Base-by-base conservation (phyloP, 1,140 invertebrate species). In the Caenorhabditis brenneri region DNA sequence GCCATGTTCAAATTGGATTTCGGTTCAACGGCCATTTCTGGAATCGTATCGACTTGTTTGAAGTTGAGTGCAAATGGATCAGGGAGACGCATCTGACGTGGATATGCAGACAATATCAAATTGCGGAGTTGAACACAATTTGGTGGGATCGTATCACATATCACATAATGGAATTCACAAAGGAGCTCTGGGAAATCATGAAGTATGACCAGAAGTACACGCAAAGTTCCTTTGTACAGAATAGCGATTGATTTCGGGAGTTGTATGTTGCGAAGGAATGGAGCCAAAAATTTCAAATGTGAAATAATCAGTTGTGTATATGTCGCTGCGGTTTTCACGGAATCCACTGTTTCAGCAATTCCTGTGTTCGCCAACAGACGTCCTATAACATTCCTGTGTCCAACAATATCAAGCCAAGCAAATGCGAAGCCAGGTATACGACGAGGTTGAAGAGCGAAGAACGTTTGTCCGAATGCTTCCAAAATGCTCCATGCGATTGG, bases 121-220 rank as follows among this genome's bases (percentile, higher is more conserved):
- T 99, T 99, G 49, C 97, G 93, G 96, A 99, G 97, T 91, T 98
- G 97, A 88, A 99, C 97, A 91, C 97, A 99, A 91, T 99, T 99
- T 0, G 97, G 95, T 85, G 97, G 97, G 89, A 99, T 99, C 53
- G 96, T 96, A 92, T 99, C 97, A 91, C 97, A 99, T 92, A 99
- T 98, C n/a, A 95, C 95, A 90, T 98, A 99, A 91, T 99, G 96
- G 91, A 98, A 99, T 89, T 99, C 97, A 91, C 97, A 98, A 29
- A 99, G 93, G 90, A 99, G 98, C 91, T 99, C 98, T 0, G 98
- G 98, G 91, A 99, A 99, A 91, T 99, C 98, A 89, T 99, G 97
- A 2, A 99, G 93, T 16, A 99, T 92, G 0, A 99, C 96, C 16
- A 99, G 91, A n/a, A 99, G 92, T 0, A 99, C 96, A 83, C 97